Conservation (phyloP, 2,113 vertebrate genomes). For the Brachyhypopomus gauderio region DNA sequence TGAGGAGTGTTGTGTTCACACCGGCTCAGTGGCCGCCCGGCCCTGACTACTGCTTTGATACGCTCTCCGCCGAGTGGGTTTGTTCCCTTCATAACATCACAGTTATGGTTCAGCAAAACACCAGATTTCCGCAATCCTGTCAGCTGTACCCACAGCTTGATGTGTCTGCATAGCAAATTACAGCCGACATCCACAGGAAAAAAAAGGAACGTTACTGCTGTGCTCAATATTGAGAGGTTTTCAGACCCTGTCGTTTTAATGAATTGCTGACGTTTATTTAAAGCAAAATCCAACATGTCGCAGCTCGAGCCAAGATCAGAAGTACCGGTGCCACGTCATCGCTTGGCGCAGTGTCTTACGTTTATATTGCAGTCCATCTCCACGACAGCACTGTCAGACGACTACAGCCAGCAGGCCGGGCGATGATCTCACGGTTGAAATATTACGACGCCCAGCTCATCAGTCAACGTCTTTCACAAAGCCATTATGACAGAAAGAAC, state of each 20-base stretch:
- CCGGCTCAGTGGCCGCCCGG: neutral
- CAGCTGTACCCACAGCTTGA: neutral
- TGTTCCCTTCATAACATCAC: neutral
- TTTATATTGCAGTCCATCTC: too few species aligned
- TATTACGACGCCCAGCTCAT: slow-evolving; percentile 13
- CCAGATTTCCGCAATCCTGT: neutral
- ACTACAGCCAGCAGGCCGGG: too few species aligned
- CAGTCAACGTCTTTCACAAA: neutral
- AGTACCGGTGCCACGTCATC: too few species aligned
- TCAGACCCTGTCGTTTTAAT: neutral
- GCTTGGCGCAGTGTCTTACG: too few species aligned
- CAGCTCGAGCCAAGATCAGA: too few species aligned
- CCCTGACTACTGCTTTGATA: too few species aligned
- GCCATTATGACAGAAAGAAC: slow-evolving; percentile 8
- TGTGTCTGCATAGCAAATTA: slow-evolving; percentile 22
- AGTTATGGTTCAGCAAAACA: neutral
- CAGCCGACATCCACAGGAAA: too few species aligned
- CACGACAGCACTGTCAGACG: too few species aligned
- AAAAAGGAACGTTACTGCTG: neutral
- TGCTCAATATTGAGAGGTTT: neutral
- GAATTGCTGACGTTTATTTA: too few species aligned
- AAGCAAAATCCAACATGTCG: too few species aligned
- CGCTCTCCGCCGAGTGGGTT: neutral
- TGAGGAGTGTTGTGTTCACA: too few species aligned
- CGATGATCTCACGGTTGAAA: neutral